Conservation (phyloP, 2,888 invertebrate species). For the Hypsopygia costalis region DNA sequence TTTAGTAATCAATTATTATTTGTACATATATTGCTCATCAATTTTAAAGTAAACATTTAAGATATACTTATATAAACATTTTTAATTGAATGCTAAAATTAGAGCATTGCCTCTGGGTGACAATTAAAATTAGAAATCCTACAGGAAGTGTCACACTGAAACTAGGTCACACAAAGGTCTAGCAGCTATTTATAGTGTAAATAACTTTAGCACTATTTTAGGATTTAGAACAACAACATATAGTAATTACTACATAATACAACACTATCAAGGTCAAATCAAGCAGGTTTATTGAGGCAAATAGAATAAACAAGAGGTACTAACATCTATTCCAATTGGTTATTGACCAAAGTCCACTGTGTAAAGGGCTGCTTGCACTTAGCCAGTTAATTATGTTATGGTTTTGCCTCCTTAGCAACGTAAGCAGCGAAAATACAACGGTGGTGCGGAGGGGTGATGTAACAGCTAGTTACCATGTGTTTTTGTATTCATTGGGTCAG, state of each 20-base stretch:
- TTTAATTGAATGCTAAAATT: no score
- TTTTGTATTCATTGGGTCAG: constrained; percentile 73
- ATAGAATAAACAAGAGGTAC: constrained; percentile 19
- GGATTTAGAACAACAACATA: not conserved
- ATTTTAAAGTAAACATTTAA: no score
- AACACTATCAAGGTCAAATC: not conserved
- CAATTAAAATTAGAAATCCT: constrained; percentile 59
- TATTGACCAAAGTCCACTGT: constrained; percentile 26
- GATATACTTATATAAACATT: no score
- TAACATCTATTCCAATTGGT: constrained; percentile 27
- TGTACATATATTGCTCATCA: no score
- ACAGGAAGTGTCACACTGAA: constrained; percentile 55
- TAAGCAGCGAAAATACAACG: constrained; percentile 39
- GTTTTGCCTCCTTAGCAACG: constrained; percentile 53
- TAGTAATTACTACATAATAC: not conserved
- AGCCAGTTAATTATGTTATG: constrained; percentile 44
- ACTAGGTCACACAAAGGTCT: constrained; percentile 66
- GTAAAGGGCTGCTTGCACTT: constrained; percentile 19
- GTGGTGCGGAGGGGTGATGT: constrained; percentile 63
- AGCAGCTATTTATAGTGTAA: constrained; percentile 38
- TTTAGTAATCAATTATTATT: no score
- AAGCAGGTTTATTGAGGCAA: not conserved
- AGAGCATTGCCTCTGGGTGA: constrained; percentile 50
- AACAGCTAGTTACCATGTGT: constrained; percentile 69
- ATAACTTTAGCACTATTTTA: constrained; percentile 15